A percentile compares a stretch with the other conserved stretches of the same genome.
phyloP scores from a whole-genome alignment of 2,888 invertebrate genomes.

The Lepidonotus clava region DNA sequence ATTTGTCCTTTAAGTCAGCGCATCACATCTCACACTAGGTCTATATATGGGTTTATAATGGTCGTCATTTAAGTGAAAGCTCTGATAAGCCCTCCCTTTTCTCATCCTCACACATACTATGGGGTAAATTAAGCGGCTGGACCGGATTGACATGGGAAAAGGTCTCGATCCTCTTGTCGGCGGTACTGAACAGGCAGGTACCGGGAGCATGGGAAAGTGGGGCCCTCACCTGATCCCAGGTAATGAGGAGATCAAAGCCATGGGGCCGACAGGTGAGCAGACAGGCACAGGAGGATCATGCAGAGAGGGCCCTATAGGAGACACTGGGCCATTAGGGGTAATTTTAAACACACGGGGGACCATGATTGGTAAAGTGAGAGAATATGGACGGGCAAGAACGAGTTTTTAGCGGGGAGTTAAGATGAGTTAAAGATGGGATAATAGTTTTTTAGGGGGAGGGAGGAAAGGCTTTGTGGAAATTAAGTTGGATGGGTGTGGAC shows the following conservation, averaged over 20 bases:
- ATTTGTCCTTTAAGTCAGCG: background rate
- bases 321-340: too few species aligned
- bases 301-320: background rate
- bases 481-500: too few species aligned
- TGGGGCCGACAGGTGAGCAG: constrained; percentile 1
- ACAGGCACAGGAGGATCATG: background rate
- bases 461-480: too few species aligned
- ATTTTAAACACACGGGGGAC: too few species aligned
- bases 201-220: constrained; percentile 35
- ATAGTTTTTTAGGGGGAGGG: too few species aligned
- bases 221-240: constrained; percentile 31
- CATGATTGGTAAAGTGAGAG: too few species aligned
- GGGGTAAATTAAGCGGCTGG: background rate
- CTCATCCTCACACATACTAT: background rate
- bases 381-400: too few species aligned
- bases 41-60: background rate
- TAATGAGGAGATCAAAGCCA: constrained; percentile 35
- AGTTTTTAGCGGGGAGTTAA: too few species aligned
- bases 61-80: background rate
- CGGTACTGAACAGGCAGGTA: background rate
- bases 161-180: background rate
- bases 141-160: background rate
- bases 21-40: background rate
- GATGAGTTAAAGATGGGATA: too few species aligned
- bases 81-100: background rate